A percentile compares a stretch with the other conserved stretches of the same genome.
phyloP scores from a whole-genome alignment of 2,113 vertebrate genomes.

The Gnathonemus longibarbis region DNA sequence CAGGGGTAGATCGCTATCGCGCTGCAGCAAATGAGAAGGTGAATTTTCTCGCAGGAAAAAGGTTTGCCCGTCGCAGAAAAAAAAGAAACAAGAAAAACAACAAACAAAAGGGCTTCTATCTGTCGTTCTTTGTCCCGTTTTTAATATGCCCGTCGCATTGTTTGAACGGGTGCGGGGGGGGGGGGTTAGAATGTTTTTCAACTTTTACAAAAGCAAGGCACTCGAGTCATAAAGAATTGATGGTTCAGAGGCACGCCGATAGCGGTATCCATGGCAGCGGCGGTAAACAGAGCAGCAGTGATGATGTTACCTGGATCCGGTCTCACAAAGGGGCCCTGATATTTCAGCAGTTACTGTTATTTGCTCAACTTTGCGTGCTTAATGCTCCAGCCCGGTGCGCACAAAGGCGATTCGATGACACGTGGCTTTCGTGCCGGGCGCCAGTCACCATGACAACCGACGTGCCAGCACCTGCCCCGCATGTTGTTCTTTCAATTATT shows the following conservation, averaged over 20 bases:
- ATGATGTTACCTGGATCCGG: constrained; percentile 62
- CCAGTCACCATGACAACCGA: constrained; percentile 66
- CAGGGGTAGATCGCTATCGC: constrained; percentile 55
- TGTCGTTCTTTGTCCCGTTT: constrained; percentile 54
- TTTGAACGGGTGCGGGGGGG: constrained; percentile 31
- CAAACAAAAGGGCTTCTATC: constrained; percentile 56
- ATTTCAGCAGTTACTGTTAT: constrained; percentile 65
- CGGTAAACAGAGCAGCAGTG: constrained; percentile 60
- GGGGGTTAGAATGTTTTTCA: constrained; percentile 35
- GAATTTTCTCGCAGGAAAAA: constrained; percentile 41
- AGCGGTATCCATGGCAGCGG: constrained; percentile 69
- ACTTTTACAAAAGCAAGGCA: constrained; percentile 52
- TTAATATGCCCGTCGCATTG: constrained; percentile 56
- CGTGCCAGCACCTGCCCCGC: constrained; percentile 78
- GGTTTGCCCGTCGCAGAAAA: constrained; percentile 42
- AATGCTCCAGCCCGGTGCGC: constrained; percentile 55
- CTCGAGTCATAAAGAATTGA: constrained; percentile 60
- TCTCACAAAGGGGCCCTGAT: constrained; percentile 60
- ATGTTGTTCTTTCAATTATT: constrained; percentile 63
- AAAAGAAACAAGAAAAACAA: constrained; percentile 58
- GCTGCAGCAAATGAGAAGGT: constrained; percentile 58
- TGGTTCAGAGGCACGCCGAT: constrained; percentile 43
- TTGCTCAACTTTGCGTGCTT: constrained; percentile 73
- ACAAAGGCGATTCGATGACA: constrained; percentile 73
- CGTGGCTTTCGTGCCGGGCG: constrained; percentile 51